Conservation (phyloP, 64 coral and sea anemone genomes). For the Pocillopora damicornis region DNA sequence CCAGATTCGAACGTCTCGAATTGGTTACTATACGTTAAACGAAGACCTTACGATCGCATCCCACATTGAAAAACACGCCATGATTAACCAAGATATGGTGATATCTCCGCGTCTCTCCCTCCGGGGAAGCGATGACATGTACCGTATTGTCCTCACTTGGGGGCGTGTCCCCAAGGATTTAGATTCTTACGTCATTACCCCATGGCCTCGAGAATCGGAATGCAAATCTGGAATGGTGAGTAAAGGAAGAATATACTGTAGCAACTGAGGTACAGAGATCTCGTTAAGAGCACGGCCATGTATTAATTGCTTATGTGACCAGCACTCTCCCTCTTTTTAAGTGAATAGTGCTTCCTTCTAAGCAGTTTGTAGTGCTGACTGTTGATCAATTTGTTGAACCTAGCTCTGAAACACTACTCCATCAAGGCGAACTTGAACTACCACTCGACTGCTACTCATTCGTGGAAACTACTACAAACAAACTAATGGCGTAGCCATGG, state of each 20-base stretch:
- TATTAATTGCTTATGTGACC: no score
- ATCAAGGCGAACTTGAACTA: no score
- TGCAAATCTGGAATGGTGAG: constrained; percentile 72
- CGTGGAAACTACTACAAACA: no score
- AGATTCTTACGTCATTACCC: constrained; percentile 66
- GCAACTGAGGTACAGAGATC: background rate
- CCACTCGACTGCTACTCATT: no score
- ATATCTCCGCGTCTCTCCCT: constrained; percentile 68
- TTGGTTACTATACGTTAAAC: constrained; percentile 72
- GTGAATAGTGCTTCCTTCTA: no score
- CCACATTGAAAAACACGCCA: constrained; percentile 33
- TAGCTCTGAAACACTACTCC: no score
- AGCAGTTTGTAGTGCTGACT: no score
- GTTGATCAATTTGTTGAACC: no score
- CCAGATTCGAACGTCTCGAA: constrained; percentile 69
- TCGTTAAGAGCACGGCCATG: no score
- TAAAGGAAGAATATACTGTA: background rate
- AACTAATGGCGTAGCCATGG: no score
- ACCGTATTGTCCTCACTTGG: constrained; percentile 76
- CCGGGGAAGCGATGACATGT: constrained; percentile 59
- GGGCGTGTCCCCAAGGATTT: constrained; percentile 65
- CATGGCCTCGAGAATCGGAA: constrained; percentile 14
- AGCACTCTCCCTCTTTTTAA: no score
- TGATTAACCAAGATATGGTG: constrained; percentile 65
- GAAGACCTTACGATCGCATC: constrained; percentile 51